A percentile compares a stretch with the other conserved stretches of the same genome.
These are phyloP conservation scores for Caenorhabditis parvicauda DNA, from an alignment of 2,888 invertebrate species.

Conservation along the genomic window DNA sequence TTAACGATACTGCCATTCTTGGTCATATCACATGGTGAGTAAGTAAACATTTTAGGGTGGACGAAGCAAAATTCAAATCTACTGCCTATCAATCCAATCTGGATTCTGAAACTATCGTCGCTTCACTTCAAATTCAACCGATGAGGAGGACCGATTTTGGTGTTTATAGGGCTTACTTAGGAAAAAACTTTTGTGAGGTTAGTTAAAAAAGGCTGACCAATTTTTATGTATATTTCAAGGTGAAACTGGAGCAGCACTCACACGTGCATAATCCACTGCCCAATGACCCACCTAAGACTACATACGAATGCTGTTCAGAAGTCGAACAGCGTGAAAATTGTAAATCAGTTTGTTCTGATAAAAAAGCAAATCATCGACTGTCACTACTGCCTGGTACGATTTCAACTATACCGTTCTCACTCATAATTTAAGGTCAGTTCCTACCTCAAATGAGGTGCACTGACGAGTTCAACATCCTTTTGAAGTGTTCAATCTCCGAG, in stretches of 20 bases:
- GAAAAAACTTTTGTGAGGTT: too few relatives aligned
- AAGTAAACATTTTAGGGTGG: too few relatives aligned
- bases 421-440: slow-evolving; percentile 10
- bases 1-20: too few relatives aligned
- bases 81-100: slow-evolving; percentile 1
- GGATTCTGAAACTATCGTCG: slow-evolving; percentile 6
- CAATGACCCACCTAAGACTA: slow-evolving; percentile 23
- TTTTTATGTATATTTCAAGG: slow-evolving; percentile 22
- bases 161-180: slow-evolving; percentile 13
- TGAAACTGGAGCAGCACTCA: neutral
- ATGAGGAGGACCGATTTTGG: slow-evolving; percentile 17
- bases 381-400: slow-evolving; percentile 3
- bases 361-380: neutral
- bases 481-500: slow-evolving; percentile 24
- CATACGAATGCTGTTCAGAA: slow-evolving; percentile 32
- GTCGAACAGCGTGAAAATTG: slow-evolving; percentile 12
- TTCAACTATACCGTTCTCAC: neutral
- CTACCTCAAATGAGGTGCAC: slow-evolving; percentile 12
- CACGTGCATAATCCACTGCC: slow-evolving; percentile 3
- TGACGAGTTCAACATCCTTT: slow-evolving; percentile 23
- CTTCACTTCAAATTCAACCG: slow-evolving; percentile 17
- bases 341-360: slow-evolving; percentile 17
- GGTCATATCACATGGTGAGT: too few relatives aligned
- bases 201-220: too few relatives aligned
- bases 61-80: neutral